Evolutionary conservation across 2,888 invertebrate genomes (phyloP).

Genomic region (Hypena proboscidalis): DNA sequence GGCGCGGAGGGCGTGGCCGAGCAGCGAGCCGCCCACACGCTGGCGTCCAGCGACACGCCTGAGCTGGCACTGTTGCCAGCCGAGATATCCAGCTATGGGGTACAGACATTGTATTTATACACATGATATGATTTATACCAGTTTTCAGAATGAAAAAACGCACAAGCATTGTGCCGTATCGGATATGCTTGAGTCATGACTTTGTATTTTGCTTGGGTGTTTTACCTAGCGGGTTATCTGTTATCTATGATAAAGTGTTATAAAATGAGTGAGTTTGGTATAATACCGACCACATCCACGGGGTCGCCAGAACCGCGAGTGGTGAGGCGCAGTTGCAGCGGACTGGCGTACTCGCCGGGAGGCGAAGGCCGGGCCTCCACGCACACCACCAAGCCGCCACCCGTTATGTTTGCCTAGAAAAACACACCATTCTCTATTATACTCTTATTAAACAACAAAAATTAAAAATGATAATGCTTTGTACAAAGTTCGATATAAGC

Average conservation of each 20-base stretch:
- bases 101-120: neutral
- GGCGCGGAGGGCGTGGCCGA: slow-evolving; percentile 36
- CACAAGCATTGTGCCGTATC: too few species aligned
- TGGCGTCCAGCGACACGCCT: slow-evolving; percentile 46
- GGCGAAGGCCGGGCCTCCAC: slow-evolving; percentile 69
- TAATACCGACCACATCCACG: slow-evolving; percentile 55
- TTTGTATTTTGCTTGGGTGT: too few species aligned
- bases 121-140: too few species aligned
- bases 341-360: slow-evolving; percentile 64
- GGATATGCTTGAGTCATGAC: too few species aligned
- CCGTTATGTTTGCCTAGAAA: slow-evolving; percentile 60
- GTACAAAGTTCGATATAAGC: too few species aligned
- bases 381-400: slow-evolving; percentile 69
- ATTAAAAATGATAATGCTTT: too few species aligned
- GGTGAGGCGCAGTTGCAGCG: slow-evolving; percentile 67
- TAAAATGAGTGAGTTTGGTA: too few species aligned
- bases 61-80: slow-evolving; percentile 63
- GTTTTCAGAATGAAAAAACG: too few species aligned
- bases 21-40: slow-evolving; percentile 54
- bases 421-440: too few species aligned
- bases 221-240: too few species aligned
- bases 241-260: too few species aligned
- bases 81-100: slow-evolving; percentile 27
- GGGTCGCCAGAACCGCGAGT: slow-evolving; percentile 63
- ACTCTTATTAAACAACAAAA: too few species aligned